Percentiles rank a stretch among this genome's conserved stretches.
Evolutionary conservation across 1,140 invertebrate genomes (phyloP).

Genomic region (Capitella teleta): DNA sequence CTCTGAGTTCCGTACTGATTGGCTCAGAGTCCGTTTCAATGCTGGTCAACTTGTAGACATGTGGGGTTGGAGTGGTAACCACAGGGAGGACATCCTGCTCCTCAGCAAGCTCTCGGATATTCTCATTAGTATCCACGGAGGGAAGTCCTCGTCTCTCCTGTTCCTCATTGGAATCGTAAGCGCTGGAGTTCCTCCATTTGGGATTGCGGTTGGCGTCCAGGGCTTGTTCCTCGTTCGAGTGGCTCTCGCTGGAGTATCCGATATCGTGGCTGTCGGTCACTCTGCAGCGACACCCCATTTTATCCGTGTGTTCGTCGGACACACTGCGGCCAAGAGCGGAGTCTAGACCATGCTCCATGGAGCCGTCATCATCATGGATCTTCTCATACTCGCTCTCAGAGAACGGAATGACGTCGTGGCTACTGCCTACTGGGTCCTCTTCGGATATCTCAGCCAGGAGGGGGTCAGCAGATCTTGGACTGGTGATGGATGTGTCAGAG

Average conservation of each 20-base stretch:
- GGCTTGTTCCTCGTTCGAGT: constrained; percentile 4
- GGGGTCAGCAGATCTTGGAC: not conserved
- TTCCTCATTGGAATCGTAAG: constrained; percentile 1
- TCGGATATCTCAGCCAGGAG: not conserved
- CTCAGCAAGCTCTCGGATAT: not conserved
- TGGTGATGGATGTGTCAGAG: too few species aligned
- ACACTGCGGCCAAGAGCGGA: not conserved
- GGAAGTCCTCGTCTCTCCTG: not conserved
- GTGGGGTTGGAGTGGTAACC: not conserved
- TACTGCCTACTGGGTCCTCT: not conserved
- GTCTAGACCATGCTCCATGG: not conserved
- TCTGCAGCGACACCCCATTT: not conserved
- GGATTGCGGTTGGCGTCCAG: not conserved
- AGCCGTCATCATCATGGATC: constrained; percentile 3
- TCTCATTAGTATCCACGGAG: not conserved
- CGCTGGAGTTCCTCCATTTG: constrained; percentile 4
- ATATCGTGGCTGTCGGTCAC: not conserved
- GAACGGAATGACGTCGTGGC: constrained; percentile 14
- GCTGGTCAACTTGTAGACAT: not conserved
- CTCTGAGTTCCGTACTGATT: too few species aligned
- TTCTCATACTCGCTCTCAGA: constrained; percentile 13
- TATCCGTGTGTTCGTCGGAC: not conserved
- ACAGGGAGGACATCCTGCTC: not conserved
- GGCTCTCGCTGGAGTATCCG: constrained; percentile 4
- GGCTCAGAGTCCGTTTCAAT: constrained; percentile 6